Base-by-base conservation (phyloP, 2,888 invertebrate species). In the Liopterus haemorrhoidalis region DNA sequence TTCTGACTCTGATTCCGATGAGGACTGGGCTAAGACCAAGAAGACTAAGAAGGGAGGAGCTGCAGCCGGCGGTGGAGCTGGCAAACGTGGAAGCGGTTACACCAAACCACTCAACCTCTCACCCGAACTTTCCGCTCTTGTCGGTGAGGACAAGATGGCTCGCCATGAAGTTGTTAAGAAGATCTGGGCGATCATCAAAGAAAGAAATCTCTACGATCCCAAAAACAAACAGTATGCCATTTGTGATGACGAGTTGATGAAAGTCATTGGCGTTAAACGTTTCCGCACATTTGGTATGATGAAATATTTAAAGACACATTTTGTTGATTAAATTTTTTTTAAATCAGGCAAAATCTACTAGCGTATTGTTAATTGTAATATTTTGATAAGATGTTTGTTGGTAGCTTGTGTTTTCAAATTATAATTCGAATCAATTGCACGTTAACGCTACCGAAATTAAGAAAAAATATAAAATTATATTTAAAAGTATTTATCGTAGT, bases 251-350 rank as follows among this genome's bases (percentile, higher is more conserved):
- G 86, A 92, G 40, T 71, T 95, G 27, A 72, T 82, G 66, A 89
- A 87, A 68, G 85, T 95, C 25, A 88, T 95, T 65, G 92, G 93
- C 25, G 83, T 85, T 2, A 92, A 92, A 65, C 81, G 92, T 59
- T 92, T 96, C 77, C 83, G 89, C 58, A 90, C 90, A 42, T 95
- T 95, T 61, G 94, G 92, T 51, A 95, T 95, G 95, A 88, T 95
- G 85, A 95, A 95, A 68, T 89, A 90, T 69, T 76, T 96, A 57
- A 92, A 92, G 70, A 81, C 82, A 51, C 95, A 94, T 71, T 93
- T 94, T 69, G 71, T 77, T 61, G 76, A 76, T 59, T 79, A 75
- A 72, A 52, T 51, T 38, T 15, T 9, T 22, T 31, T 31, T 31
- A 33, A 18, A 40, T n/a, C 9, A 15, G 19, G 31, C 11, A 14